Conservation (phyloP, 2,888 invertebrate species). For the Ichneumoninae sp. region DNA sequence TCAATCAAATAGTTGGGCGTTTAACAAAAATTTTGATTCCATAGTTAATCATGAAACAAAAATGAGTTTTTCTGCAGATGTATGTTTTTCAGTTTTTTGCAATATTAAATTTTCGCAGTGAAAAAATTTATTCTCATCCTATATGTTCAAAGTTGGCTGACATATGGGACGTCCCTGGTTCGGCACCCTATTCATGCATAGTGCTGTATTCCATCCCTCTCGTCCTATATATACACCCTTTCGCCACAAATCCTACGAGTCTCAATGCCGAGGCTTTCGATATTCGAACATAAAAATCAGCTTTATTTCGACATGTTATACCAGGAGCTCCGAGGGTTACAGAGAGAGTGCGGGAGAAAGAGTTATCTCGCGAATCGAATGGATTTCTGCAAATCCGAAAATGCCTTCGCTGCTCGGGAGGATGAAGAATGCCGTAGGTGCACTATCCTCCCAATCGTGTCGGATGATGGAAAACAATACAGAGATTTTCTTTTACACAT, state of each 20-base stretch:
- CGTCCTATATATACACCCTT: constrained; percentile 57
- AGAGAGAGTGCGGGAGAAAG: background rate
- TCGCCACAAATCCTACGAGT: constrained; percentile 76
- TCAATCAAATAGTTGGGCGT: background rate
- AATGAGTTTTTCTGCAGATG: background rate
- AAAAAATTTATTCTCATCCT: constrained; percentile 15
- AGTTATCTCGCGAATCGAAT: constrained; percentile 45
- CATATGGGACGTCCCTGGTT: constrained; percentile 68
- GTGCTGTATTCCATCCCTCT: constrained; percentile 49
- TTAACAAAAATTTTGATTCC: too few species aligned
- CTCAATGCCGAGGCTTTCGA: constrained; percentile 76
- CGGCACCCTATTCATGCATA: constrained; percentile 74
- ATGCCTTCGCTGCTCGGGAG: constrained; percentile 46
- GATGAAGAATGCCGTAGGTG: constrained; percentile 49
- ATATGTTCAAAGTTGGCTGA: constrained; percentile 22
- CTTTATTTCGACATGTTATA: constrained; percentile 76
- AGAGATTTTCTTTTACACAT: constrained; percentile 18
- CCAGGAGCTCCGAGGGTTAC: constrained; percentile 23
- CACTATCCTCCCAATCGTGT: constrained; percentile 46
- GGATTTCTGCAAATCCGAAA: constrained; percentile 69
- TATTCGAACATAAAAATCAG: constrained; percentile 82
- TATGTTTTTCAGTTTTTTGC: background rate
- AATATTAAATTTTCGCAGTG: background rate
- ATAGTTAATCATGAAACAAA: background rate
- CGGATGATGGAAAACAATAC: constrained; percentile 39